Conservation (phyloP, 2,888 invertebrate genomes). For the Cactoblastis cactorum region DNA sequence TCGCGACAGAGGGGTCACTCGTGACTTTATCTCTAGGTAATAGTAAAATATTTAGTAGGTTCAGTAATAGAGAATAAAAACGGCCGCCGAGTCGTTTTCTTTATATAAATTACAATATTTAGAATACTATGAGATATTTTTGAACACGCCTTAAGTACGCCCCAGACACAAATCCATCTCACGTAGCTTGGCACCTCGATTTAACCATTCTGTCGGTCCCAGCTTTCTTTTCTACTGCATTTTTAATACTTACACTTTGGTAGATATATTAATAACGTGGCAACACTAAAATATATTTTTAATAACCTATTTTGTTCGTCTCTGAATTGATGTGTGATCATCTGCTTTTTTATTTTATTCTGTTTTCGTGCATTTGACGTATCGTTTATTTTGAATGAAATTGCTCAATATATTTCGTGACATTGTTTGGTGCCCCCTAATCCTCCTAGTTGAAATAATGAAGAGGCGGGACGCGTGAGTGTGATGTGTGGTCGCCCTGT, state of each 20-base stretch:
- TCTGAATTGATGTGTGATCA: constrained; percentile 25
- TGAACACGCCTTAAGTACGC: constrained; percentile 49
- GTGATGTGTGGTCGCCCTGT: constrained; percentile 68
- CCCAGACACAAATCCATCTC: constrained; percentile 38
- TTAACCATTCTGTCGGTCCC: constrained; percentile 18
- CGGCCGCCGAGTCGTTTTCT: constrained; percentile 43
- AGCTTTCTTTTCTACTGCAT: constrained; percentile 27
- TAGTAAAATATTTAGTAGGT: constrained; percentile 42
- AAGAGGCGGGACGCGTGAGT: constrained; percentile 62
- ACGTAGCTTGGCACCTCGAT: constrained; percentile 42
- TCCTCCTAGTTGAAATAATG: constrained; percentile 52
- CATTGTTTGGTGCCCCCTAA: constrained; percentile 64
- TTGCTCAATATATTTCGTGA: constrained; percentile 70
- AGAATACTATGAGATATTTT: constrained; percentile 42
- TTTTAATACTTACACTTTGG: constrained; percentile 30
- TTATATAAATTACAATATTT: constrained; percentile 36
- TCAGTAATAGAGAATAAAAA: constrained; percentile 41
- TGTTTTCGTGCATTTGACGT: constrained; percentile 22
- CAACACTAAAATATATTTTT: constrained; percentile 45
- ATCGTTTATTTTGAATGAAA: constrained; percentile 57
- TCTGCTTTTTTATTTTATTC: constrained; percentile 43
- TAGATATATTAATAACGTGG: constrained; percentile 39
- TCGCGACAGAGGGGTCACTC: constrained; percentile 29
- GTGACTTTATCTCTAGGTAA: constrained; percentile 37
- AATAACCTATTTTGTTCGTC: constrained; percentile 18